A percentile compares a stretch with the other conserved stretches of the same genome.
Evolutionary conservation across 2,113 vertebrate species (phyloP).

Genomic region (Eurystomus gularis): DNA sequence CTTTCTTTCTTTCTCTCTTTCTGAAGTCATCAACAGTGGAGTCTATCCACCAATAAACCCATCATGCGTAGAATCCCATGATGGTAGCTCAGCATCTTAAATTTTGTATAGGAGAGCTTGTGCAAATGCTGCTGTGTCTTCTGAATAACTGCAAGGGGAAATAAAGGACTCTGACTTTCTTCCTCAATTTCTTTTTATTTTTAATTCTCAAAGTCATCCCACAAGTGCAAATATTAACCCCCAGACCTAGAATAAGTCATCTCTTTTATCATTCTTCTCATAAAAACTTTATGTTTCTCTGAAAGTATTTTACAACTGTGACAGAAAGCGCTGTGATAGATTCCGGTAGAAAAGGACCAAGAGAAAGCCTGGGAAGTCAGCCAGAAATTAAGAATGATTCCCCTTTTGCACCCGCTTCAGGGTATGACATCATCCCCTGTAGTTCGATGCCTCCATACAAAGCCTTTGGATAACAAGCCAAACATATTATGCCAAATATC

Average conservation of each 20-base stretch:
- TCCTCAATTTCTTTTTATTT: conserved; percentile 40
- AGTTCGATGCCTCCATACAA: conserved; percentile 41
- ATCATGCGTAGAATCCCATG: neutral
- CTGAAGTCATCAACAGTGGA: too few species aligned
- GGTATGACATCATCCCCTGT: conserved; percentile 75
- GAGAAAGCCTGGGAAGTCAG: conserved; percentile 75
- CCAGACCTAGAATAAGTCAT: conserved; percentile 61
- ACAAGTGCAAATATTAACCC: conserved; percentile 73
- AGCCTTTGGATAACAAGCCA: conserved; percentile 50
- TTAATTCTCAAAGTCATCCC: conserved; percentile 53
- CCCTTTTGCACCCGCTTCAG: conserved; percentile 56
- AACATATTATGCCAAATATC: conserved; percentile 67
- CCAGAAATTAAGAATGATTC: conserved; percentile 72
- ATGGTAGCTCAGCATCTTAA: neutral
- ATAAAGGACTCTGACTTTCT: conserved; percentile 23
- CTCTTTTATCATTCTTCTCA: conserved; percentile 76
- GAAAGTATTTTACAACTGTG: conserved; percentile 78
- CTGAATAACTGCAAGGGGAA: conserved; percentile 13
- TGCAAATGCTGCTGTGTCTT: neutral
- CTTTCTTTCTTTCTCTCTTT: neutral
- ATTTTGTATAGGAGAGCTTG: neutral
- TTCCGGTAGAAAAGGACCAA: conserved; percentile 72
- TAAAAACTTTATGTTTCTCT: conserved; percentile 82
- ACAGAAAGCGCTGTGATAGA: conserved; percentile 76
- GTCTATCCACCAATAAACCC: neutral